These are phyloP conservation scores for Zosterops japonicus DNA, from an alignment of 2,113 vertebrate species.

Conservation along the genomic window DNA sequence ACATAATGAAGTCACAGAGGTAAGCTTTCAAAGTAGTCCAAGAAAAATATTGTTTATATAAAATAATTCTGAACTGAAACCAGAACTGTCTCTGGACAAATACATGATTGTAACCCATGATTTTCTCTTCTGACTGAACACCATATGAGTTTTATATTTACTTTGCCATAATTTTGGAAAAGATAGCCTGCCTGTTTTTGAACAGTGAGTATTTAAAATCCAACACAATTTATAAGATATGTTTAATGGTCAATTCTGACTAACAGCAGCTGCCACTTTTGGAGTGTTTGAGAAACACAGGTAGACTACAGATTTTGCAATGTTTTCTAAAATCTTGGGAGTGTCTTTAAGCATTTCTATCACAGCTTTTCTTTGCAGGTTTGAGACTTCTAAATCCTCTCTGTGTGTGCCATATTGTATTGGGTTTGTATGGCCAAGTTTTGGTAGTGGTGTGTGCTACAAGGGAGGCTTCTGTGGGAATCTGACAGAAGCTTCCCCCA, in stretches of 20 bases:
- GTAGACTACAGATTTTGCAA: neutral
- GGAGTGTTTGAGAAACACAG: neutral
- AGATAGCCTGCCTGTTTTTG: neutral
- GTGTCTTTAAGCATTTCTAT: neutral
- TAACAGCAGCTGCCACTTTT: neutral
- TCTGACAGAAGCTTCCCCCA: neutral
- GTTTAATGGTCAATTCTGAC: neutral
- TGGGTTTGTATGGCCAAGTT: neutral
- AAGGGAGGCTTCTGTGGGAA: neutral
- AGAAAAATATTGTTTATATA: conserved; percentile 58
- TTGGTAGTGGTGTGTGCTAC: neutral
- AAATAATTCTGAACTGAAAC: conserved; percentile 33
- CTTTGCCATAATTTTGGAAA: neutral
- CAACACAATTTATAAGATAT: neutral
- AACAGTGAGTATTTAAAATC: neutral
- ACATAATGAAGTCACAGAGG: conserved; percentile 33
- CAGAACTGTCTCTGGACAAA: neutral
- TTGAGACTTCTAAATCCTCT: neutral
- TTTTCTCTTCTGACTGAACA: neutral
- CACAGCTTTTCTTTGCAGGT: neutral
- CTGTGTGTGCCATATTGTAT: neutral
- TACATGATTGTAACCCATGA: neutral
- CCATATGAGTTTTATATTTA: neutral
- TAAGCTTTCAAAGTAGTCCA: conserved; percentile 66
- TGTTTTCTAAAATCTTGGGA: neutral